Base-by-base conservation (phyloP, 2,888 invertebrate species). In the Parnassius apollo region DNA sequence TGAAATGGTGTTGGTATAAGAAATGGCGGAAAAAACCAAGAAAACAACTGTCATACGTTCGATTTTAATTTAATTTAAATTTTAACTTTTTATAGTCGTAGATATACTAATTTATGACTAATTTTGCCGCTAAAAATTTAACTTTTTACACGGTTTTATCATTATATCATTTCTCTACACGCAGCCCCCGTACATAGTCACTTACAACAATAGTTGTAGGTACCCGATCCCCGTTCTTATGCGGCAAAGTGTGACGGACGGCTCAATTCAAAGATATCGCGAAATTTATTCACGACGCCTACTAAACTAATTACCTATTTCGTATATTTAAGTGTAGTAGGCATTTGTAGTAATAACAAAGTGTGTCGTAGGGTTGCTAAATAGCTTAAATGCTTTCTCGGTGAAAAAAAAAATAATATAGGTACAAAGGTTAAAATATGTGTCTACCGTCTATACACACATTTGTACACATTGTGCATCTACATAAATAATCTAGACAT, bases 241-340 rank as follows among this genome's bases (percentile, higher is more conserved):
- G 44, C 57, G 57, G 11, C 51, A 57, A 42, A 53, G 56, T 60
- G 60, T 64, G 64, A 64, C 64, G 57, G 18, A 46, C 50, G 51
- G 50, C 57, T 57, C 59, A 56, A 59, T 64, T 59, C 56, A 48
- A 64, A 64, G 64, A 64, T 60, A 64, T 57, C 51, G 49, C 52
- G 42, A 60, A 64, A 64, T 60, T 57, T 60, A 60, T 64, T 57
- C 60, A 64, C 63, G 63, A 56, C 51, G 59, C 64, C 59, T 52
- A 57, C 53, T 64, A 60, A 64, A 60, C 65, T 65, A 65, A 65
- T 65, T 65, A 62, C 65, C 57, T 62, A 65, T 60, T 60, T 62
- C 62, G 61, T 61, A 49, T 55, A 59, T 59, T 59, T 63, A 50
- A 59, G 18, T 56, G 59, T 45, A 59, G 49, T 35, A 52, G 44